phyloP scores from a whole-genome alignment of 2,888 invertebrate species.

The Dasypolia templi region DNA sequence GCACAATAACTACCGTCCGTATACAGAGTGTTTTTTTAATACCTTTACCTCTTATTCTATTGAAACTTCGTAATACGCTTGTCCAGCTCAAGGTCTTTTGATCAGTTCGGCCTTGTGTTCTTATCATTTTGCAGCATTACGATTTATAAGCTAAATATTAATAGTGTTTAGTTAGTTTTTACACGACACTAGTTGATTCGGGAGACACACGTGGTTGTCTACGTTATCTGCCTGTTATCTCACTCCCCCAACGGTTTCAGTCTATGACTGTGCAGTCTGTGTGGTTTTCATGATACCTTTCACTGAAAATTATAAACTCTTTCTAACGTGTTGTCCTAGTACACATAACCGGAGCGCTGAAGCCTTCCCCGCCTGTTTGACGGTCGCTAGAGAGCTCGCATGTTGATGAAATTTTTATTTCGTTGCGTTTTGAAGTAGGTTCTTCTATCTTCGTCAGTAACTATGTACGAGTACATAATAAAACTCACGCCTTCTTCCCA shows the following conservation, averaged over 20 bases:
- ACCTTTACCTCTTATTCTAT: background rate
- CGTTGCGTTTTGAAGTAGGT: background rate
- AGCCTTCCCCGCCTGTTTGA: conserved; percentile 1
- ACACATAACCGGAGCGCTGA: conserved; percentile 4
- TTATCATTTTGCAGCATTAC: background rate
- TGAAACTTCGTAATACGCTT: too few species aligned
- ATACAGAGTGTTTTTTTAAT: too few species aligned
- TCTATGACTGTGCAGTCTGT: background rate
- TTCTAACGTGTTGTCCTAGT: conserved; percentile 4
- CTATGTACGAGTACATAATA: too few species aligned
- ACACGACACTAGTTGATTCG: too few species aligned
- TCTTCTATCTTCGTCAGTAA: background rate
- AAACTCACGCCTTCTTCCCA: too few species aligned
- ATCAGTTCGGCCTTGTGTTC: background rate
- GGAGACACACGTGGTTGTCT: background rate
- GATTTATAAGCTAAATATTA: background rate
- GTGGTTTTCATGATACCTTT: background rate
- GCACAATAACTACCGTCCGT: too few species aligned
- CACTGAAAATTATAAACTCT: background rate
- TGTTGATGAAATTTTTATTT: too few species aligned
- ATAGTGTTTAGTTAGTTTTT: too few species aligned
- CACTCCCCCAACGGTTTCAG: background rate
- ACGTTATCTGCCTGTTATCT: background rate
- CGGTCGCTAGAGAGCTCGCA: background rate
- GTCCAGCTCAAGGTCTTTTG: background rate